Conservation (phyloP, 2,113 vertebrate genomes). For the Cettia cetti region DNA sequence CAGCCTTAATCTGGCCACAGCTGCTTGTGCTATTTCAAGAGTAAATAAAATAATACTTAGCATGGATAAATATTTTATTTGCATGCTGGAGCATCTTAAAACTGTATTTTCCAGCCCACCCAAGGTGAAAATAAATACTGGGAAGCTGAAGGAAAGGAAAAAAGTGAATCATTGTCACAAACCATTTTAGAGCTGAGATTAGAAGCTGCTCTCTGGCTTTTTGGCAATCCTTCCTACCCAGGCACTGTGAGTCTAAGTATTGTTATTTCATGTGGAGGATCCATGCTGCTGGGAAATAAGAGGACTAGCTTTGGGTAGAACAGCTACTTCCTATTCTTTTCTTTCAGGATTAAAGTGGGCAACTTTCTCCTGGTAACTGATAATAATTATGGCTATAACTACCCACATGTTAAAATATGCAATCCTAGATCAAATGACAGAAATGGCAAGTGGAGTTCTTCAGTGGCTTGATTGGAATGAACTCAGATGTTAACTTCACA, state of each 20-base stretch:
- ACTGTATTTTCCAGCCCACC: neutral
- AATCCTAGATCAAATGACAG: neutral
- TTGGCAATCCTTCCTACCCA: neutral
- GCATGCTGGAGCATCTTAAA: neutral
- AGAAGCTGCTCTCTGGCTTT: neutral
- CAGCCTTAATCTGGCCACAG: neutral
- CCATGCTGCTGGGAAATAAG: neutral
- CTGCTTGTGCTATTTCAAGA: neutral
- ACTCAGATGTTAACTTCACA: neutral
- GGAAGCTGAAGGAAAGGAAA: neutral
- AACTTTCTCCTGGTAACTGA: neutral
- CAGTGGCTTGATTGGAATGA: neutral
- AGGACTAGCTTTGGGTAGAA: neutral
- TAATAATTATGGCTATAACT: neutral
- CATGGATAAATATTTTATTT: constrained; percentile 27
- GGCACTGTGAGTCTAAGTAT: neutral
- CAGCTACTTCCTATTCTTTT: neutral
- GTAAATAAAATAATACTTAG: neutral
- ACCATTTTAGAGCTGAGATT: neutral
- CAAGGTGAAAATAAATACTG: neutral
- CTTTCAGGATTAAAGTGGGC: neutral
- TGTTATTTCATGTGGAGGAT: neutral
- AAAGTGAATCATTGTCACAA: neutral
- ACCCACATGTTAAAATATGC: neutral
- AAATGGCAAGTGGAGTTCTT: neutral